Conservation (phyloP, 2,797 vertebrate species). For the Leptodactylus fallax region DNA sequence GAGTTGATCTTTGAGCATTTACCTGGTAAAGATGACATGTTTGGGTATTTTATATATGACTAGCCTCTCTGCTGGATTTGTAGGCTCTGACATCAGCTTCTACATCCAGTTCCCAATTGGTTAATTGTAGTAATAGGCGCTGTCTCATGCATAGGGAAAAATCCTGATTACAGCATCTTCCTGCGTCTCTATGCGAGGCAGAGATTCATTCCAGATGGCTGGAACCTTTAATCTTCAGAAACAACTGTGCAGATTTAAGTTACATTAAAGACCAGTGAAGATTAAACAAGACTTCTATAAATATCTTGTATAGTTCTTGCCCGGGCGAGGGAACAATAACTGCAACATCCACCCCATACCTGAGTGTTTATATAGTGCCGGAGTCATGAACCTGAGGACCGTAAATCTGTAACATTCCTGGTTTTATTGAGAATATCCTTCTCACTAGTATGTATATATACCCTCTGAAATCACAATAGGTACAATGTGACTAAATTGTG, state of each 20-base stretch:
- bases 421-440: not conserved
- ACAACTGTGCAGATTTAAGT: conserved; percentile 39
- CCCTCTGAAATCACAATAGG: not conserved
- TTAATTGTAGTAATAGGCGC: conserved; percentile 34
- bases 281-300: conserved; percentile 56
- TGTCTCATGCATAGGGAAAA: conserved; percentile 18
- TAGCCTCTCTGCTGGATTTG: not conserved
- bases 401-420: not conserved
- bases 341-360: not conserved
- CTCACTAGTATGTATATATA: not conserved
- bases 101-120: conserved; percentile 24
- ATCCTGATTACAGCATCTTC: conserved; percentile 35
- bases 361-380: not conserved
- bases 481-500: not conserved
- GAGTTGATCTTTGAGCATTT: too few relatives aligned
- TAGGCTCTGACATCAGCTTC: not conserved
- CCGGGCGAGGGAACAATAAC: conserved; percentile 43
- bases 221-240: conserved; percentile 65
- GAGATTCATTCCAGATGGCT: conserved; percentile 46
- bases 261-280: conserved; percentile 55
- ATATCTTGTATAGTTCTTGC: conserved; percentile 35
- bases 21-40: not conserved
- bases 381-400: not conserved
- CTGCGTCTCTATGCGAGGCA: conserved; percentile 48
- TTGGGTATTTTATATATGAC: too few relatives aligned